A percentile compares a stretch with the other conserved stretches of the same genome.
phyloP scores from a whole-genome alignment of 2,888 invertebrate species.

The Fragum fragum region DNA sequence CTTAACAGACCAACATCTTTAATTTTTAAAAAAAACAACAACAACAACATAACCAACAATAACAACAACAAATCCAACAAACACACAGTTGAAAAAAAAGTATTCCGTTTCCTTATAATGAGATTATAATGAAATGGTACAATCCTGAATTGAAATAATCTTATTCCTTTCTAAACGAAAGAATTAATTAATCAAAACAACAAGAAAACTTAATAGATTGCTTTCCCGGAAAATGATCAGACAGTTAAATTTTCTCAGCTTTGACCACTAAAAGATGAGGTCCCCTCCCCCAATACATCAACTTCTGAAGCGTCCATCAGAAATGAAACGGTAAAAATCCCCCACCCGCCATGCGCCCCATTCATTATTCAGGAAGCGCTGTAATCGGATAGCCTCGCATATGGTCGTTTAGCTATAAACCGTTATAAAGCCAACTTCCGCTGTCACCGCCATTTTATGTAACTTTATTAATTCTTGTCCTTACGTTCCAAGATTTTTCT shows the following conservation, averaged over 20 bases:
- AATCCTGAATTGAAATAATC: no score
- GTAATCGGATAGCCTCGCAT: conserved; percentile 65
- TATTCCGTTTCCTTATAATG: no score
- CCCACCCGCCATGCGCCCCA: conserved; percentile 30
- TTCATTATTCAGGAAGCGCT: conserved; percentile 21
- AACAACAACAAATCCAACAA: no score
- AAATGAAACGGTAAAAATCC: conserved; percentile 10
- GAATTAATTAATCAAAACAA: not conserved
- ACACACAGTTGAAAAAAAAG: no score
- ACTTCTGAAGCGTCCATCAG: conserved; percentile 20
- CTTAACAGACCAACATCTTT: no score
- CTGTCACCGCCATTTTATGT: conserved; percentile 57
- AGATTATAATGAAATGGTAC: no score
- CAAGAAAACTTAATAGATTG: conserved; percentile 1
- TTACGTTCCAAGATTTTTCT: no score
- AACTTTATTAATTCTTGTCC: conserved; percentile 41
- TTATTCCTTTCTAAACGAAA: no score
- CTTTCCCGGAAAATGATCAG: conserved; percentile 5
- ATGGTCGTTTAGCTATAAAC: conserved; percentile 62
- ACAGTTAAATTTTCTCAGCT: conserved; percentile 16
- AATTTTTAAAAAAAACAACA: no score
- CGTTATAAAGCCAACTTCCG: conserved; percentile 45
- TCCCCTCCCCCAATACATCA: conserved; percentile 7
- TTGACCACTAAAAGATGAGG: conserved; percentile 1
- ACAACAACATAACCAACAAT: no score